phyloP scores from a whole-genome alignment of 2,113 vertebrate species.

The Pimephales promelas region DNA sequence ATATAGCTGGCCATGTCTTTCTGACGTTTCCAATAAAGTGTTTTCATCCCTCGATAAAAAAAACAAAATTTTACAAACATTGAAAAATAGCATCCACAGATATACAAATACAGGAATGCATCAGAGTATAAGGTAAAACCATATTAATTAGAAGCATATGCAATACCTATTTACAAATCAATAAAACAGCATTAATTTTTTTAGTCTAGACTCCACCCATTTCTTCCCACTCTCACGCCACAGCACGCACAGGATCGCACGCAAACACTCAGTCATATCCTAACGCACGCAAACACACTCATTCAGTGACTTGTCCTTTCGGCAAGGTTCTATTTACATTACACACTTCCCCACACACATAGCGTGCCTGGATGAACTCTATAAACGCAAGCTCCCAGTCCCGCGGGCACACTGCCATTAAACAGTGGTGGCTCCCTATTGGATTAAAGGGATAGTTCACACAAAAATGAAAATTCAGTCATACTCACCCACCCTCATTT shows the following conservation, averaged over 20 bases:
- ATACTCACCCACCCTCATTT: too few species aligned
- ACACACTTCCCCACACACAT: conserved; percentile 75
- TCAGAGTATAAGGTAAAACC: neutral
- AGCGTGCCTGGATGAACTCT: conserved; percentile 74
- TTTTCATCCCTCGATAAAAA: neutral
- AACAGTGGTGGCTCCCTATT: conserved; percentile 65
- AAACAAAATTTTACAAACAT: neutral
- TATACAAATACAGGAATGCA: neutral
- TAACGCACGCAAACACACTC: conserved; percentile 33
- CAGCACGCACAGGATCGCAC: conserved; percentile 18
- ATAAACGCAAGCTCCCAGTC: conserved; percentile 66
- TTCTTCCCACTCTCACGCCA: conserved; percentile 32
- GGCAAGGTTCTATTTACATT: conserved; percentile 68
- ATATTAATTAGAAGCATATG: neutral
- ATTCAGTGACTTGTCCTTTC: conserved; percentile 41
- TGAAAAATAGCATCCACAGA: neutral
- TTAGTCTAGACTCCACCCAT: neutral
- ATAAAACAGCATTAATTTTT: neutral
- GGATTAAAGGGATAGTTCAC: neutral
- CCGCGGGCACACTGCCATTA: conserved; percentile 66
- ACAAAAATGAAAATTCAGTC: too few species aligned
- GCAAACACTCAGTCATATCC: conserved; percentile 19
- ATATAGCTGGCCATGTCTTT: too few species aligned
- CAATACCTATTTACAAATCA: neutral
- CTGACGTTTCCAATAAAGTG: neutral